Conservation (phyloP, 2,888 invertebrate species). For the Tuta absoluta region DNA sequence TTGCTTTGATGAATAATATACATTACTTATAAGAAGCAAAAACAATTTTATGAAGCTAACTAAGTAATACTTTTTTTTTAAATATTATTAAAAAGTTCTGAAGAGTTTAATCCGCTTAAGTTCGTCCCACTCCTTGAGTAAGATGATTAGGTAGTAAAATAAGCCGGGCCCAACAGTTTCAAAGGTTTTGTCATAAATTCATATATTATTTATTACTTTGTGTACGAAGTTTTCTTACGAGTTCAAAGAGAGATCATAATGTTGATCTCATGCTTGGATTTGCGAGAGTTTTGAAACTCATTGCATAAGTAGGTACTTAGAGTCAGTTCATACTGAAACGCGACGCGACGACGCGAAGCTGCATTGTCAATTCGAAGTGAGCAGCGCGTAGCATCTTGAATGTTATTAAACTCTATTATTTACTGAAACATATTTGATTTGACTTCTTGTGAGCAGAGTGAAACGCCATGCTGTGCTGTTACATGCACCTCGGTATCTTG, state of each 20-base stretch:
- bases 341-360: background rate
- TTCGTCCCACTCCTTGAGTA: background rate
- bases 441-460: too few species aligned
- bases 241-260: slow-evolving; percentile 8
- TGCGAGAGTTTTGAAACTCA: background rate
- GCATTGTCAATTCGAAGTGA: too few species aligned
- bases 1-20: too few species aligned
- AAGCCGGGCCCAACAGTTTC: slow-evolving; percentile 1
- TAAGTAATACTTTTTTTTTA: background rate
- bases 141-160: slow-evolving; percentile 1
- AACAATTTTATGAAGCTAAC: background rate
- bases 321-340: background rate
- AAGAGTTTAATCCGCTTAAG: background rate
- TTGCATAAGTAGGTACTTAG: slow-evolving; percentile 4
- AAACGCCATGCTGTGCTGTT: too few species aligned
- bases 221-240: slow-evolving; percentile 6
- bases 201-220: slow-evolving; percentile 8
- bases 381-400: too few species aligned
- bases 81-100: background rate
- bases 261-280: slow-evolving; percentile 3
- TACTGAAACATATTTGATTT: too few species aligned
- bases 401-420: too few species aligned
- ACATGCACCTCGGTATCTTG: too few species aligned
- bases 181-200: slow-evolving; percentile 6
- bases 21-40: background rate